phyloP scores from a whole-genome alignment of 2,888 invertebrate genomes.

The Megamerina dolium region DNA sequence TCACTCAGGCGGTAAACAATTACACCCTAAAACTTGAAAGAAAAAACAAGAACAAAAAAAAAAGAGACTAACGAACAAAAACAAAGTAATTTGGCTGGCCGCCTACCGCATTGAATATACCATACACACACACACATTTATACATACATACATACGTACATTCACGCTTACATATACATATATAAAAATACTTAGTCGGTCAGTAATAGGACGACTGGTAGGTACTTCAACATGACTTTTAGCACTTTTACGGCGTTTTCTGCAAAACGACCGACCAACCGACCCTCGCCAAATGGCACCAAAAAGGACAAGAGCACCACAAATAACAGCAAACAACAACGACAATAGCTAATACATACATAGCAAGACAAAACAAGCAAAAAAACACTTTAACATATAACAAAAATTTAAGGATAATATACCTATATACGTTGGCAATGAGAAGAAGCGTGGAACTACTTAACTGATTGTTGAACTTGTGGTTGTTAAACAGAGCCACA shows the following conservation, averaged over 20 bases:
- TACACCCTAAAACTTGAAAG: not conserved
- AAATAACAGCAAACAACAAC: not conserved
- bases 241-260: not conserved
- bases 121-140: slow-evolving; percentile 1
- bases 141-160: slow-evolving; percentile 2
- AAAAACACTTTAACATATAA: too few species aligned
- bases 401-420: too few species aligned
- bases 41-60: not conserved
- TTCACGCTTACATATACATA: not conserved
- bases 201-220: not conserved
- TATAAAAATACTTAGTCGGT: not conserved
- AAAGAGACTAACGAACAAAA: not conserved
- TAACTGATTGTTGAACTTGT: slow-evolving; percentile 8
- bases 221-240: not conserved
- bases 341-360: too few species aligned
- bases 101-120: not conserved
- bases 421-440: too few species aligned
- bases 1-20: slow-evolving; percentile 34
- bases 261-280: too few species aligned
- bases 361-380: too few species aligned
- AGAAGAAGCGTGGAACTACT: too few species aligned
- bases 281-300: too few species aligned
- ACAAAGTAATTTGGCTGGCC: not conserved
- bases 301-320: not conserved
- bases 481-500: too few species aligned